Percentiles rank a stretch among this genome's conserved stretches.
These are phyloP conservation scores for Hypomesus transpacificus DNA, from an alignment of 2,113 vertebrate genomes.

Conservation along the genomic window DNA sequence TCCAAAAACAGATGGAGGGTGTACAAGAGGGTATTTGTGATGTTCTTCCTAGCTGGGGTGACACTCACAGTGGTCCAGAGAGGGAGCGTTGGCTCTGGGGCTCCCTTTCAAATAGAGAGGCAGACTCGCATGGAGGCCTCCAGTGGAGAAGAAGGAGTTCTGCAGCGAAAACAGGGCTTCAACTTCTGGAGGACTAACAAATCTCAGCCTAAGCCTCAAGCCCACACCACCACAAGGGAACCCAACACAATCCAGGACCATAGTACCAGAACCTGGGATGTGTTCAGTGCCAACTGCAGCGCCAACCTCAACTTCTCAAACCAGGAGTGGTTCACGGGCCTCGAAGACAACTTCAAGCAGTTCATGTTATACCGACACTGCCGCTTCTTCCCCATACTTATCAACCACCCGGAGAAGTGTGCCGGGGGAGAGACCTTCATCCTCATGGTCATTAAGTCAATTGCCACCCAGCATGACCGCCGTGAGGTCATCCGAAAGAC, in stretches of 20 bases:
- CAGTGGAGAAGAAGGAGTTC: background rate
- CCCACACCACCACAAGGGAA: background rate
- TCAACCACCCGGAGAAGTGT: slow-evolving; percentile 93
- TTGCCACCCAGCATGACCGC: slow-evolving; percentile 89
- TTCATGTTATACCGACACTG: slow-evolving; percentile 92
- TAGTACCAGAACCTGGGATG: slow-evolving; percentile 74
- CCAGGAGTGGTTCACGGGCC: slow-evolving; percentile 77
- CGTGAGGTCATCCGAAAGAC: slow-evolving; percentile 90
- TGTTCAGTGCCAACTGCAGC: slow-evolving; percentile 81
- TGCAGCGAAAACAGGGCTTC: slow-evolving; percentile 38
- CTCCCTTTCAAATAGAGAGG: slow-evolving; percentile 71
- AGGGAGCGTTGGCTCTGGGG: slow-evolving; percentile 59
- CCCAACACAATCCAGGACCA: background rate
- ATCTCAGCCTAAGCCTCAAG: background rate
- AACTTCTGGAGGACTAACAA: slow-evolving; percentile 80
- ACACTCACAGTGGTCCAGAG: slow-evolving; percentile 77
- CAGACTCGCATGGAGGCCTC: slow-evolving; percentile 51
- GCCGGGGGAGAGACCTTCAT: slow-evolving; percentile 66
- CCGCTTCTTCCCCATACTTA: slow-evolving; percentile 86
- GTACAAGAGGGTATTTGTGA: slow-evolving; percentile 76
- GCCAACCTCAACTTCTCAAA: slow-evolving; percentile 81
- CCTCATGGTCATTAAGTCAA: slow-evolving; percentile 89
- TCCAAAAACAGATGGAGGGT: slow-evolving; percentile 71
- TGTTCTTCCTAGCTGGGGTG: slow-evolving; percentile 78
- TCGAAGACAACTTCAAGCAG: slow-evolving; percentile 85